phyloP scores from a whole-genome alignment of 2,797 vertebrate genomes.

The Galago senegalensis region DNA sequence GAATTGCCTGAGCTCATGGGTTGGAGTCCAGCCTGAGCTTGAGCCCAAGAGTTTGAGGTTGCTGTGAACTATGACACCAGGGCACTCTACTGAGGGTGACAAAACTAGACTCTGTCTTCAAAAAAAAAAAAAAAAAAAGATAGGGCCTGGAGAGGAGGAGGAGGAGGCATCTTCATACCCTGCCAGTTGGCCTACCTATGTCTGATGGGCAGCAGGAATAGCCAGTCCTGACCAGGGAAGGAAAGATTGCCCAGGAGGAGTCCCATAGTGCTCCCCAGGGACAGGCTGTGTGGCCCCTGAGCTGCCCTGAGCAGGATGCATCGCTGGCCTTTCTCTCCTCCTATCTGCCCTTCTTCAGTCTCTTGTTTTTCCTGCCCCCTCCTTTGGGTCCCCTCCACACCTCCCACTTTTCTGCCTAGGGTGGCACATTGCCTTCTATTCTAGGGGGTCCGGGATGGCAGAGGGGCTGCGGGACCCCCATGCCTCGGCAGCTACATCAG shows the following conservation, averaged over 20 bases:
- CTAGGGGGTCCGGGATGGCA: neutral
- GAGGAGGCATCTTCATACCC: neutral
- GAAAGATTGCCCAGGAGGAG: too few relatives aligned
- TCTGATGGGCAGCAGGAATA: neutral
- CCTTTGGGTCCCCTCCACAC: neutral
- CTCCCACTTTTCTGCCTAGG: neutral
- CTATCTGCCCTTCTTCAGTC: rapidly evolving
- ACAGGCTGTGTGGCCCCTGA: rapidly evolving
- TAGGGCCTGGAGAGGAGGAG: neutral
- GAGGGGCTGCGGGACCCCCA: too few relatives aligned
- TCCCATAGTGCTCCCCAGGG: neutral
- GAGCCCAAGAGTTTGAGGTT: too few relatives aligned
- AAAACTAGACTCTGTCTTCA: too few relatives aligned
- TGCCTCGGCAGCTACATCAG: rapidly evolving
- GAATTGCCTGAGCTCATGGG: too few relatives aligned
- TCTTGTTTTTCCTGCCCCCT: neutral
- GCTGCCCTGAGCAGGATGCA: rapidly evolving
- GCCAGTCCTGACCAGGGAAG: rapidly evolving
- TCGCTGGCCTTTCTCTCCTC: neutral
- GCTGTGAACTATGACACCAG: too few relatives aligned
- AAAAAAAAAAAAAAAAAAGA: neutral
- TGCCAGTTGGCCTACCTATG: too few relatives aligned
- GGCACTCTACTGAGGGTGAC: too few relatives aligned
- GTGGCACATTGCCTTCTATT: neutral
- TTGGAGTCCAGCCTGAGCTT: too few relatives aligned